Evolutionary conservation across 2,888 invertebrate genomes (phyloP), one percentile per base, ranked within the genome.

Genomic region (Ellobium chinense): DNA sequence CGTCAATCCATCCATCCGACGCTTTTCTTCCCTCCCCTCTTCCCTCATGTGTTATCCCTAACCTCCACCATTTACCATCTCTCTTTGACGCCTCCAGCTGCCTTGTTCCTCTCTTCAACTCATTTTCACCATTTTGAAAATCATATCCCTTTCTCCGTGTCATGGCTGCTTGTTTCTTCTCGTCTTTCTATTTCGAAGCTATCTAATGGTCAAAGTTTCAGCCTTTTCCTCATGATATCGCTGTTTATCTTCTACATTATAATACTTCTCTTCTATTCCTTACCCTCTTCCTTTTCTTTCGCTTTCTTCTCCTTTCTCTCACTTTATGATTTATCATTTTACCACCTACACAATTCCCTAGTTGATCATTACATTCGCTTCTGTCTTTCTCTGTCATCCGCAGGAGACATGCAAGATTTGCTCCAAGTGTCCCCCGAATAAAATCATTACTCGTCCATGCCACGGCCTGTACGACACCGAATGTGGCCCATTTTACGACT

Each of bases 401-500:
- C 76, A 65, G 34, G 60, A 69, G 2, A 24, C 24, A 5, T 83
- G 83, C 34, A 7, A 31, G 31, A 46, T 29, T 1, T 87, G 87
- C 58, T 81, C 85, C 31, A 39, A 39, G 14, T 87, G 87, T 77
- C 83, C 85, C 0, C 37, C 76, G 12, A 86, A 87, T 73, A 78
- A 84, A 63, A 85, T 87, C 70, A 81, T 87, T 37, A 81, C 83
- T 31, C 65, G 34, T 21, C 85, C 84, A 2, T 87, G 87, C 39
- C 72, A 68, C 4, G 73, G 75, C 18, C 68, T 78, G n/a, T 60
- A 74, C 3, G 83, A 87, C 80, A 87, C 85, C 4, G 73, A 77
- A 24, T 87, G 87, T 79, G 85, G 87, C 7, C 86, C 87, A 1
- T 86, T 87, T 78, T 81, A 82, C 65, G 85, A 87, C 36, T 72